Evolutionary conservation across 2,888 invertebrate species (phyloP).

Genomic region (Dasysyrphus tricinctus): DNA sequence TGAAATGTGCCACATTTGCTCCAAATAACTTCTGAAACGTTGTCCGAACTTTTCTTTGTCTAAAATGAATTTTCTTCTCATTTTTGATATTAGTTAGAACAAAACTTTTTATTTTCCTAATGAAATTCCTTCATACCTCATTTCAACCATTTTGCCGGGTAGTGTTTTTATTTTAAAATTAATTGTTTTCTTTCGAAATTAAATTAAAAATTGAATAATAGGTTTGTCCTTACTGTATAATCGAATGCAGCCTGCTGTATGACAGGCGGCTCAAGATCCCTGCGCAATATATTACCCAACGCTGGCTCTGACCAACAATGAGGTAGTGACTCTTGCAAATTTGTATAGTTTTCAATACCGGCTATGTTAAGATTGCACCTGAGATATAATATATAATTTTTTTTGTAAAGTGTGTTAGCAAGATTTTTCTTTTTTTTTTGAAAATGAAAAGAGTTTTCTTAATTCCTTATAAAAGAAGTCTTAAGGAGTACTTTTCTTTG

Average conservation of each 20-base stretch:
- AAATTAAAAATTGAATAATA: not conserved
- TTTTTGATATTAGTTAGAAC: not conserved
- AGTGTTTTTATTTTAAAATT: not conserved
- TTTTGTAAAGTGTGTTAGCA: conserved; percentile 23
- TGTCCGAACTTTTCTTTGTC: too few relatives aligned
- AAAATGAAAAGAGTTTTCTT: not conserved
- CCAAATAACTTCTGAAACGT: too few relatives aligned
- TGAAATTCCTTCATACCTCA: conserved; percentile 4
- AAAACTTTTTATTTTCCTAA: not conserved
- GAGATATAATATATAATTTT: conserved; percentile 16
- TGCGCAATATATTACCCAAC: conserved; percentile 85
- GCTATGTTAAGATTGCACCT: conserved; percentile 90
- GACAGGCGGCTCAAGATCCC: conserved; percentile 90
- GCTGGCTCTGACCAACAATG: conserved; percentile 91
- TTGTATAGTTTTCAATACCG: conserved; percentile 91
- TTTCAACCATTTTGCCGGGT: conserved; percentile 4
- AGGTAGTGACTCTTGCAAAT: conserved; percentile 87
- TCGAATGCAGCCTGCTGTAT: conserved; percentile 95
- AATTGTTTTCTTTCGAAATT: not conserved
- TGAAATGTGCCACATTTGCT: too few relatives aligned
- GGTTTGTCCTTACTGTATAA: conserved; percentile 85
- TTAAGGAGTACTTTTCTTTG: not conserved
- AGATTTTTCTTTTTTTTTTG: not conserved
- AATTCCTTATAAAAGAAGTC: not conserved
- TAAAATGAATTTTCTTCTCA: too few relatives aligned